Evolutionary conservation across 2,888 invertebrate species (phyloP).

Genomic region (Tanypteryx hageni): DNA sequence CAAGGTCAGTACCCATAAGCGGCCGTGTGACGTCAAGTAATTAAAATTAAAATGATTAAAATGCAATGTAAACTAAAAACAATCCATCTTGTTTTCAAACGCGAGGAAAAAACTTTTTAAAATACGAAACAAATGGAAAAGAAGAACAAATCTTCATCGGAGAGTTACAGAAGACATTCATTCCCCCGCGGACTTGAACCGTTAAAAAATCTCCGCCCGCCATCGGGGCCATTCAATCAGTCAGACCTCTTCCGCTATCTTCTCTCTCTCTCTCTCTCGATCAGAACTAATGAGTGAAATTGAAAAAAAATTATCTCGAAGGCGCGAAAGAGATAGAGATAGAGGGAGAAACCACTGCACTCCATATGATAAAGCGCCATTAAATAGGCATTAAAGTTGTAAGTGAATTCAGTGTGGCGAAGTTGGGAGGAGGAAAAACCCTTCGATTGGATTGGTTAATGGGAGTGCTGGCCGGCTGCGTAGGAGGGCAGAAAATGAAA

Average conservation of each 20-base stretch:
- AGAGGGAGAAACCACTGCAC: neutral
- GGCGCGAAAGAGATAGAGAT: neutral
- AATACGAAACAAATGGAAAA: too few relatives aligned
- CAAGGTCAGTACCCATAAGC: too few relatives aligned
- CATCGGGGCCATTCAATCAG: neutral
- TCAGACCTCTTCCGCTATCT: too few relatives aligned
- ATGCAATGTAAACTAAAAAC: too few relatives aligned
- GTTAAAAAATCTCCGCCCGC: neutral
- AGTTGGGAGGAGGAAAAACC: neutral
- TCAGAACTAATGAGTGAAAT: neutral
- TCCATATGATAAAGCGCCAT: neutral
- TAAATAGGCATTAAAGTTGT: conserved; percentile 14
- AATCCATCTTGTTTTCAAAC: too few relatives aligned
- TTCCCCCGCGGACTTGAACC: neutral
- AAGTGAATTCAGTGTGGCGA: neutral
- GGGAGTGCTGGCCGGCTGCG: neutral
- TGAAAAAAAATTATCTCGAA: neutral
- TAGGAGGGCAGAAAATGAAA: neutral
- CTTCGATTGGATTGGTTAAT: conserved; percentile 6
- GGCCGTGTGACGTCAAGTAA: too few relatives aligned
- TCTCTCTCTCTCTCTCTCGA: neutral
- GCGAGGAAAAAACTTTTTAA: too few relatives aligned
- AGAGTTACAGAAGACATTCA: too few relatives aligned
- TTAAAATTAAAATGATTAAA: too few relatives aligned
- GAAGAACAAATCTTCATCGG: too few relatives aligned